These are phyloP conservation scores for Scelioninae gen. 1 DNA, from an alignment of 2,888 invertebrate genomes.

Conservation along the genomic window DNA sequence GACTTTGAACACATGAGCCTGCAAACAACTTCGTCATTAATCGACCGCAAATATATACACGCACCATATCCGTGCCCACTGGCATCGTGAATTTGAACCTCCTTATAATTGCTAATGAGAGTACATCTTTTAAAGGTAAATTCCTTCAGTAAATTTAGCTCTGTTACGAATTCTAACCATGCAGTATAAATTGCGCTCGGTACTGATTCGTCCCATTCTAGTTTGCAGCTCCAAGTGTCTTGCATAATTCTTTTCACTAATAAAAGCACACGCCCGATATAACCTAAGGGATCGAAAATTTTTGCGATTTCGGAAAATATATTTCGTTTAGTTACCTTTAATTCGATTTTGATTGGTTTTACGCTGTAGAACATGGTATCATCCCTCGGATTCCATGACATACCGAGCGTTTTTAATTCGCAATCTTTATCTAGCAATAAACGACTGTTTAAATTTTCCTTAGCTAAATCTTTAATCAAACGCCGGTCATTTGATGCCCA, in stretches of 20 bases:
- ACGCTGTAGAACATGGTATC: neutral
- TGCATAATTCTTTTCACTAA: neutral
- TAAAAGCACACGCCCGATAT: neutral
- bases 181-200: neutral
- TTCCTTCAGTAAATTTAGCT: neutral
- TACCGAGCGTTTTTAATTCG: neutral
- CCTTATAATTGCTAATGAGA: neutral
- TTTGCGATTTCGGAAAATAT: neutral
- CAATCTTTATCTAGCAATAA: neutral
- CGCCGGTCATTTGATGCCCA: neutral
- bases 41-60: neutral
- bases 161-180: neutral
- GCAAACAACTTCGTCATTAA: neutral
- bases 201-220: neutral
- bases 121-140: neutral
- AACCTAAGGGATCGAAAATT: neutral
- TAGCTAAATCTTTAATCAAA: neutral
- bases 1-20: neutral
- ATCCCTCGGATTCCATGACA: neutral
- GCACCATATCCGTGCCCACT: neutral
- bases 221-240: neutral
- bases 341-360: neutral
- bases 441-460: neutral
- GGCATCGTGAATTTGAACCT: conserved; percentile 11
- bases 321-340: neutral